Evolutionary conservation across 2,797 vertebrate species (phyloP).

Genomic region (Ptychadena robeensis): DNA sequence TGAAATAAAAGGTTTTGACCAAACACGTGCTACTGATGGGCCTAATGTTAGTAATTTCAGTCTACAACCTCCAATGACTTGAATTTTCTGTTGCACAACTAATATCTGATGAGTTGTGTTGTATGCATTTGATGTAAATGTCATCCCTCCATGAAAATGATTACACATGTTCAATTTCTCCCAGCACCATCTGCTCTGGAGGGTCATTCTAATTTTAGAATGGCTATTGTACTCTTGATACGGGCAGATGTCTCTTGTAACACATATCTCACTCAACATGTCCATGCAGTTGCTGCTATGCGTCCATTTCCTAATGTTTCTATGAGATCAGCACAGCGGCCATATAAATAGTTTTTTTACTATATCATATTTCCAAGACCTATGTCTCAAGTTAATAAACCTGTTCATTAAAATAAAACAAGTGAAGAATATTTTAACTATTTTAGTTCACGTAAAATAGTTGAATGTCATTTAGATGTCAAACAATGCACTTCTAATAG

Average conservation of each 20-base stretch:
- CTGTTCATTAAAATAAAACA: no score
- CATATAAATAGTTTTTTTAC: background rate
- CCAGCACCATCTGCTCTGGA: conserved; percentile 38
- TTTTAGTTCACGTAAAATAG: no score
- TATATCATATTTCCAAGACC: background rate
- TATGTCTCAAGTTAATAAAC: background rate
- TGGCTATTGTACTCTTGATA: conserved; percentile 13
- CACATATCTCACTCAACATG: conserved; percentile 25
- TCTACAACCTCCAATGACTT: no score
- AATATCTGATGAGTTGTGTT: background rate
- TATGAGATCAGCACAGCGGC: background rate
- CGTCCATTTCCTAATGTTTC: background rate
- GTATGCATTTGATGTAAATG: conserved; percentile 6
- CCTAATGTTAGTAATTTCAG: no score
- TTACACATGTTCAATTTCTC: conserved; percentile 31
- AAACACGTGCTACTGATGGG: no score
- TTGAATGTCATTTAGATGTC: no score
- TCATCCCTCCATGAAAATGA: background rate
- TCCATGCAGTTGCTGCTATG: background rate
- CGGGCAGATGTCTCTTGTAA: conserved; percentile 37
- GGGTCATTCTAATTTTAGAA: conserved; percentile 28
- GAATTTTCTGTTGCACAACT: background rate
- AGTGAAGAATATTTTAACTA: background rate
- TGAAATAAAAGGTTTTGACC: no score
- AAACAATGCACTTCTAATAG: no score